Conservation (phyloP, 1,140 invertebrate genomes). For the Temnothorax nylanderi region DNA sequence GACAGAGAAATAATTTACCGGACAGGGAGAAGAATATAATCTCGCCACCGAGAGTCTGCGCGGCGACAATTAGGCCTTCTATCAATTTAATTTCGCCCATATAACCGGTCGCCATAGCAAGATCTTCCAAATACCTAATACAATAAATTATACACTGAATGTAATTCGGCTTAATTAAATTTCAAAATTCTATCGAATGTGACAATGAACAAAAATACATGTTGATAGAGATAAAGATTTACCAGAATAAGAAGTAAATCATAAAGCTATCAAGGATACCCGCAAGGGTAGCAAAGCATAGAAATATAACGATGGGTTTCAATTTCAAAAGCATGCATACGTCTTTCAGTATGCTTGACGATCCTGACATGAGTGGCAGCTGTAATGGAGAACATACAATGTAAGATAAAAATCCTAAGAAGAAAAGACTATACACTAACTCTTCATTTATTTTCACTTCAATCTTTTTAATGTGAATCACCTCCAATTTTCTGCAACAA, state of each 20-base stretch:
- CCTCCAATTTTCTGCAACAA: slow-evolving; percentile 88
- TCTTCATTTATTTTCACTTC: neutral
- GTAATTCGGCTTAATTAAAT: slow-evolving; percentile 2
- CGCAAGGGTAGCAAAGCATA: slow-evolving; percentile 89
- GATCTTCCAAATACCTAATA: slow-evolving; percentile 90
- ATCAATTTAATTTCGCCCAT: slow-evolving; percentile 90
- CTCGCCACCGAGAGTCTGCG: slow-evolving; percentile 91
- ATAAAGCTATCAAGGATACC: slow-evolving; percentile 92
- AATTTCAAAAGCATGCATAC: slow-evolving; percentile 87
- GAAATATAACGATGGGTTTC: slow-evolving; percentile 88
- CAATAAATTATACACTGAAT: slow-evolving; percentile 5
- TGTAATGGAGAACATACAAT: slow-evolving; percentile 79
- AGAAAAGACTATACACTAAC: neutral
- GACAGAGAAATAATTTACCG: slow-evolving; percentile 66
- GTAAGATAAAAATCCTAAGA: slow-evolving; percentile 1
- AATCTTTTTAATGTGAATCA: slow-evolving; percentile 70
- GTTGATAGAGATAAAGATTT: slow-evolving; percentile 70
- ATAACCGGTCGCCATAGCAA: slow-evolving; percentile 87
- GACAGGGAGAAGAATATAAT: slow-evolving; percentile 89
- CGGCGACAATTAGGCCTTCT: slow-evolving; percentile 91
- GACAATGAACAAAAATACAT: neutral
- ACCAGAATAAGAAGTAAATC: slow-evolving; percentile 93
- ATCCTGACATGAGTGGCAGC: slow-evolving; percentile 89
- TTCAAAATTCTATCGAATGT: neutral
- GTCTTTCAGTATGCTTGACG: slow-evolving; percentile 88